Percentiles rank a stretch among this genome's conserved stretches.
These are phyloP conservation scores for Sarcophaga caerulescens DNA, from an alignment of 2,888 invertebrate genomes.

Conservation along the genomic window DNA sequence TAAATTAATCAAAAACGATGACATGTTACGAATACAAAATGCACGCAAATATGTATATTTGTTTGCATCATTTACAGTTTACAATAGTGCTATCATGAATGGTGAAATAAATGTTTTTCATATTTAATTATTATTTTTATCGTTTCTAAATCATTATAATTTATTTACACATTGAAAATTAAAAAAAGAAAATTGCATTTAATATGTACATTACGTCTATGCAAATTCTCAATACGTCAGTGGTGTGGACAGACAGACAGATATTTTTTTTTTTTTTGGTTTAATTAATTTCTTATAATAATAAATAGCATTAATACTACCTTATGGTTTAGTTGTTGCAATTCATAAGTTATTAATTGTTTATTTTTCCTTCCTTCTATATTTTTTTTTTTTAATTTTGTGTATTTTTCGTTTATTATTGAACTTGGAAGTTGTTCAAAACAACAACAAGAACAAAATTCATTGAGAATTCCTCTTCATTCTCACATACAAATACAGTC, in stretches of 20 bases:
- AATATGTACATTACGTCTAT: too few relatives aligned
- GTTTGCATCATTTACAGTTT: too few relatives aligned
- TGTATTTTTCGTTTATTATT: slow-evolving; percentile 18
- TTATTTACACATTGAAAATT: slow-evolving; percentile 28
- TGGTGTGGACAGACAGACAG: slow-evolving; percentile 12
- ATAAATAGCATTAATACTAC: slow-evolving; percentile 22
- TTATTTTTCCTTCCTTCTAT: not conserved
- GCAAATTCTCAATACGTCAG: slow-evolving; percentile 24
- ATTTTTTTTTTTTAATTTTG: not conserved
- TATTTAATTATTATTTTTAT: not conserved
- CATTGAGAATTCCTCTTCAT: not conserved
- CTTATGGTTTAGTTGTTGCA: slow-evolving; percentile 47
- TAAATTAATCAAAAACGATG: not conserved
- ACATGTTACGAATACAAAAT: not conserved
- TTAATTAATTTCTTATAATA: slow-evolving; percentile 16
- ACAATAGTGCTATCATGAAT: not conserved
- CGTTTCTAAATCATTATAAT: not conserved
- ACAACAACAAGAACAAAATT: slow-evolving; percentile 17
- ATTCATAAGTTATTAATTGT: slow-evolving; percentile 57
- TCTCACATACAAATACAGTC: too few relatives aligned
- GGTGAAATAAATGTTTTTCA: not conserved
- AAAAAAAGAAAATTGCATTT: slow-evolving; percentile 1
- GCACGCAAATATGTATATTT: too few relatives aligned
- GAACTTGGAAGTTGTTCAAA: slow-evolving; percentile 47
- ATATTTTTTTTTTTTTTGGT: not conserved